phyloP scores from a whole-genome alignment of 2,797 vertebrate species.

The Chelon labrosus region DNA sequence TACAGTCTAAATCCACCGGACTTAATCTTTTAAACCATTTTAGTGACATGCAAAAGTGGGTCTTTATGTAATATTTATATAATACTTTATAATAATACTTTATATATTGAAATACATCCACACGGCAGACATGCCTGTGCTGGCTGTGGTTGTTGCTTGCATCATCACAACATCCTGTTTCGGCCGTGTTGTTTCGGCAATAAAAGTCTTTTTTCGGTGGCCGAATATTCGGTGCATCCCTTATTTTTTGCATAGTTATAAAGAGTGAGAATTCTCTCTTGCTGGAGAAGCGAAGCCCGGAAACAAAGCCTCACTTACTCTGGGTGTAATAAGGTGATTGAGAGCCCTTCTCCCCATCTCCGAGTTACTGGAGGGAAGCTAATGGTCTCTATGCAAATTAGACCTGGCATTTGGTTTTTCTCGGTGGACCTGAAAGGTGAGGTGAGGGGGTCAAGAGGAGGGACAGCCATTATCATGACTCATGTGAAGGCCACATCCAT shows the following conservation, averaged over 20 bases:
- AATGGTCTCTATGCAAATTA: slow-evolving; percentile 77
- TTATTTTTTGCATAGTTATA: no score
- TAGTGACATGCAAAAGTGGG: no score
- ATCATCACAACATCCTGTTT: no score
- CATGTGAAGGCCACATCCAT: slow-evolving; percentile 65
- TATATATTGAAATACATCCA: no score
- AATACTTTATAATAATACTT: no score
- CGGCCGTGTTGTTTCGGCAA: no score
- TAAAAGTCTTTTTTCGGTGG: no score
- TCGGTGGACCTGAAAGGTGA: slow-evolving; percentile 65
- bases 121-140: no score
- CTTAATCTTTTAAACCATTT: no score
- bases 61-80: no score
- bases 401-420: slow-evolving; percentile 72
- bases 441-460: slow-evolving; percentile 72
- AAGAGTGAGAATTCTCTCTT: slow-evolving; percentile 1
- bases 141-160: no score
- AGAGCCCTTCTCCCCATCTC: slow-evolving; percentile 31
- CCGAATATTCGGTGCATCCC: no score
- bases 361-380: slow-evolving; percentile 66
- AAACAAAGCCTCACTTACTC: slow-evolving; percentile 50
- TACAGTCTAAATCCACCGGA: background rate
- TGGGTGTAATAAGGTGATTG: slow-evolving; percentile 49
- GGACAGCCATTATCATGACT: slow-evolving; percentile 76
- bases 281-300: slow-evolving; percentile 9